Evolutionary conservation across 2,888 invertebrate genomes (phyloP), one percentile per base, ranked within the genome.

Genomic region (Agonopterix arenella): DNA sequence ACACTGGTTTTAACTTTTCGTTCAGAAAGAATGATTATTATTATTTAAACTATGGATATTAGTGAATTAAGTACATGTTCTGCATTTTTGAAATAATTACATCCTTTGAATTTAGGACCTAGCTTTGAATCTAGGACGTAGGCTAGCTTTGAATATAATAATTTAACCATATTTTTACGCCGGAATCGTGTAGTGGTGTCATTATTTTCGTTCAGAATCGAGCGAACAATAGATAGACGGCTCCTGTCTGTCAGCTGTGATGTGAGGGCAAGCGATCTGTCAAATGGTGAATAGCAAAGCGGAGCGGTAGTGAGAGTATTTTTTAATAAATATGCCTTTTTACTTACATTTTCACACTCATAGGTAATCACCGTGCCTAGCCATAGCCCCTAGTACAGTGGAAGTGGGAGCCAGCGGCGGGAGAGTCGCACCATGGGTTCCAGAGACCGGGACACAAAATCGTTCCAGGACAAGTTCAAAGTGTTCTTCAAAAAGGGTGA

Each of bases 391-490:
- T 71, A 78, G 74, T 55, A 54, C 68, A 73, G 57, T 64, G 62
- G 61, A 59, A 62, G 61, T 57, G 59, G 43, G 43, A 40, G 40
- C 40, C 40, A 40, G 43, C 43, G 43, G 43, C 43, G 43, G 11
- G 8, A n/a, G 9, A 40, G 40, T 7, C 8, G 13, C 8, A 13
- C 43, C 11, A 93, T 93, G 93, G 90, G 85, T 78, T 90, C 91
- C 52, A 92, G 92, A 82, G 93, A 93, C 70, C 93, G 92, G 73
- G 93, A 93, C 72, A 90, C 88, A 65, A 93, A 93, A 83, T 90
- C 92, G 53, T 88, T 95, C 53, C 92, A 91, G 59, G 94, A 94
- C 68, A 93, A 93, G 80, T 80, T 95, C 59, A 94, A 93, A 83
- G 92, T 92, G 73, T 93, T 94, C 80, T 94, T 94, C 59, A 89